These are phyloP conservation scores for Pteria penguin DNA, from an alignment of 2,888 invertebrate genomes.

Conservation along the genomic window DNA sequence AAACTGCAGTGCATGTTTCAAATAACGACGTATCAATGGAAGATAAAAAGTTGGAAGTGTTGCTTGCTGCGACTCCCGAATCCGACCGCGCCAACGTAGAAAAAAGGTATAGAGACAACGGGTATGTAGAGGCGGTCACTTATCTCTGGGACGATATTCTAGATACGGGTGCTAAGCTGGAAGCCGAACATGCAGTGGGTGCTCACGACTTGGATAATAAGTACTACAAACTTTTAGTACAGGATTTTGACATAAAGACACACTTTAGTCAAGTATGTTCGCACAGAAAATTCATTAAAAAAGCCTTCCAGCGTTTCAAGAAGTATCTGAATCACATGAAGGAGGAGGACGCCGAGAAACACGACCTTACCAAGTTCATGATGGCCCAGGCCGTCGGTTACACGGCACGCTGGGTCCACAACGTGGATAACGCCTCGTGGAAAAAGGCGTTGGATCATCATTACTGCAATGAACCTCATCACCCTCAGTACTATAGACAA, in stretches of 20 bases:
- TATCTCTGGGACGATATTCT: slow-evolving; percentile 19
- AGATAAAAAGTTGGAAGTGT: too few species aligned
- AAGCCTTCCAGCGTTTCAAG: slow-evolving; percentile 76
- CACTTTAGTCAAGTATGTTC: slow-evolving; percentile 39
- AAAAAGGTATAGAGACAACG: slow-evolving; percentile 4
- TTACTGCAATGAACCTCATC: slow-evolving; percentile 36
- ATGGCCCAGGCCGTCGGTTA: slow-evolving; percentile 39
- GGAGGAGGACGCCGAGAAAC: slow-evolving; percentile 23
- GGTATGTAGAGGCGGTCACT: slow-evolving; percentile 16
- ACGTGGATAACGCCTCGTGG: slow-evolving; percentile 31
- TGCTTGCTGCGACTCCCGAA: neutral
- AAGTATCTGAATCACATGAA: slow-evolving; percentile 30
- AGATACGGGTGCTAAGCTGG: neutral
- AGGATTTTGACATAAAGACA: slow-evolving; percentile 24
- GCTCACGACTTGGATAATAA: slow-evolving; percentile 3
- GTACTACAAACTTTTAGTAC: slow-evolving; percentile 33
- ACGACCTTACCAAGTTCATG: slow-evolving; percentile 40
- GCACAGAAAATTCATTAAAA: slow-evolving; percentile 28
- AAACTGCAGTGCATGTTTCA: too few species aligned
- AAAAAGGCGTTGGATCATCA: slow-evolving; percentile 33
- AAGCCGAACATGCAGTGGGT: slow-evolving; percentile 1
- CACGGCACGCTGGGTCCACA: slow-evolving; percentile 49
- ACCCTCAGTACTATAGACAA: slow-evolving; percentile 32
- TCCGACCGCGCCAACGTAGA: slow-evolving; percentile 5
- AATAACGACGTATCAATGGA: too few species aligned